Percentiles rank a stretch among this genome's conserved stretches.
Conservation (phyloP, 2,797 vertebrate genomes). For the Chelon auratus region DNA sequence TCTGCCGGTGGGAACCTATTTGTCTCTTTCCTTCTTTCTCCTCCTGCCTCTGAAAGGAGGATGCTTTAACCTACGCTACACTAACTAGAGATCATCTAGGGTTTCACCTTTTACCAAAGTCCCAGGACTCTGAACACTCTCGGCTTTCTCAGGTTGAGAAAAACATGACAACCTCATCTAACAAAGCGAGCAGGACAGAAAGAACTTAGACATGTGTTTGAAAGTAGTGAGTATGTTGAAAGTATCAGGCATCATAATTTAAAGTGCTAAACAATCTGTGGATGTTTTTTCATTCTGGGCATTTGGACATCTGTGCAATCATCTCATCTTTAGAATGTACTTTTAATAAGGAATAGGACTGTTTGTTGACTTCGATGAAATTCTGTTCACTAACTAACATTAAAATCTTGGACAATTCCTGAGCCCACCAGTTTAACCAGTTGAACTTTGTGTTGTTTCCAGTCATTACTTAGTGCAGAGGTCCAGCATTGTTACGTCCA, state of each 20-base stretch:
- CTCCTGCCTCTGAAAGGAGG: slow-evolving; percentile 66
- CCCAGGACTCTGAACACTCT: slow-evolving; percentile 56
- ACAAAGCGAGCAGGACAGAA: slow-evolving; percentile 45
- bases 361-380: no score
- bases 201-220: slow-evolving; percentile 31
- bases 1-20: slow-evolving; percentile 75
- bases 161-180: slow-evolving; percentile 74
- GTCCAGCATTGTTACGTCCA: no score
- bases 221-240: neutral
- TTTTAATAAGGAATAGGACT: no score
- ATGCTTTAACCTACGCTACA: slow-evolving; percentile 74
- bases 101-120: slow-evolving; percentile 77
- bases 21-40: slow-evolving; percentile 68
- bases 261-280: neutral
- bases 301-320: neutral
- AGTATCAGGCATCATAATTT: neutral
- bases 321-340: no score
- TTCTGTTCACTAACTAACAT: no score
- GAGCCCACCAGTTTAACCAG: no score
- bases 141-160: slow-evolving; percentile 64
- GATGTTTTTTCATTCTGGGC: neutral
- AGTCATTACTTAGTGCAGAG: no score
- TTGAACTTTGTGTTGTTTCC: no score
- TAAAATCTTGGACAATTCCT: no score
- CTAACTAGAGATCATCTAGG: slow-evolving; percentile 65